Conservation (phyloP, 2,888 invertebrate species). For the Andrena hattorfiana region DNA sequence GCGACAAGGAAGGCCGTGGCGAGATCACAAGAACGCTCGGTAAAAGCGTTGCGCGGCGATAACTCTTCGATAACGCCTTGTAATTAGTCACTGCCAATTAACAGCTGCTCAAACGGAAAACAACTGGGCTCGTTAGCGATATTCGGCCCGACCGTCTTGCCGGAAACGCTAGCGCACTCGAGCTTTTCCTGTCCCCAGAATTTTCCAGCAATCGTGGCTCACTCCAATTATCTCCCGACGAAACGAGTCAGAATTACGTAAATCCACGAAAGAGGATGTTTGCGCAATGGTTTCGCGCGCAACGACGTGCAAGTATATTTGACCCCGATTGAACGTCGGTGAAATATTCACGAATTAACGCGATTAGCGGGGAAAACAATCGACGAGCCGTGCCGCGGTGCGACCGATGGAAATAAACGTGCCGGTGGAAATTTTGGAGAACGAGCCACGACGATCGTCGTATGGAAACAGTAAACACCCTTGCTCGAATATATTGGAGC, state of each 20-base stretch:
- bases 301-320: constrained; percentile 6
- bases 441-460: not conserved
- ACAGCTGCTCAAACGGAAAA: constrained; percentile 85
- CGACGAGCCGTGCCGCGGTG: constrained; percentile 6
- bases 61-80: constrained; percentile 80
- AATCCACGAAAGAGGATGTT: not conserved
- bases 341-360: constrained; percentile 4
- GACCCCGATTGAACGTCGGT: constrained; percentile 13
- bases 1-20: constrained; percentile 30
- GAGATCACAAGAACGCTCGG: constrained; percentile 53
- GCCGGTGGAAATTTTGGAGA: not conserved
- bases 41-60: constrained; percentile 63
- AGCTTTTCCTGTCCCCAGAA: not conserved
- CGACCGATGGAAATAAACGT: constrained; percentile 11
- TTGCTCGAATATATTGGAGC: too few species aligned
- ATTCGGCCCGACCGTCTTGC: constrained; percentile 50
- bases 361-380: not conserved
- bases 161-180: constrained; percentile 63
- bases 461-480: not conserved
- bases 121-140: constrained; percentile 77
- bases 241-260: constrained; percentile 6
- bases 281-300: constrained; percentile 1
- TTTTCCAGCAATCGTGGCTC: not conserved
- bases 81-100: constrained; percentile 85
- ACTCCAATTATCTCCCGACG: too few species aligned